phyloP scores from a whole-genome alignment of 2,888 invertebrate species.

The Papilio gigon region DNA sequence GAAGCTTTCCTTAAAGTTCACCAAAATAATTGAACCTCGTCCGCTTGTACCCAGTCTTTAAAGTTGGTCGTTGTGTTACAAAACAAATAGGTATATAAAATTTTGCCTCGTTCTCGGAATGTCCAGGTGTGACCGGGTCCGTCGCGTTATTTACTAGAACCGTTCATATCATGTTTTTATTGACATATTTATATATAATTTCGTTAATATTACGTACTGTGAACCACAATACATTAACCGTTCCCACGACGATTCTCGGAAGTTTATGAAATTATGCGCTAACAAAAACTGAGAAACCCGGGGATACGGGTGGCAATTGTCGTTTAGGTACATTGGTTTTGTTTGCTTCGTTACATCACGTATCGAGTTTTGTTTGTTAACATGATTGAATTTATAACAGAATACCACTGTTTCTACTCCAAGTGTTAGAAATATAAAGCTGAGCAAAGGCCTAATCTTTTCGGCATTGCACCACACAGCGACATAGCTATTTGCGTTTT shows the following conservation, averaged over 20 bases:
- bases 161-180: background rate
- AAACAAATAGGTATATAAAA: background rate
- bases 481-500: too few relatives aligned
- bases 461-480: too few relatives aligned
- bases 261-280: constrained; percentile 39
- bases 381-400: background rate
- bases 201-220: constrained; percentile 33
- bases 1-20: too few relatives aligned
- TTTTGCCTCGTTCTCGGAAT: background rate
- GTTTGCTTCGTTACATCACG: background rate
- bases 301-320: constrained; percentile 28
- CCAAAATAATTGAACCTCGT: too few relatives aligned
- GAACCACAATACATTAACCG: constrained; percentile 29
- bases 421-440: too few relatives aligned
- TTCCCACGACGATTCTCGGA: constrained; percentile 45
- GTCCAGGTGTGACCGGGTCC: background rate
- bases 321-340: background rate
- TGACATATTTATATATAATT: constrained; percentile 35
- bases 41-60: too few relatives aligned
- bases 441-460: too few relatives aligned
- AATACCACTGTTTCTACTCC: too few relatives aligned
- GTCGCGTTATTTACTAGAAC: background rate
- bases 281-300: constrained; percentile 33
- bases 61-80: too few relatives aligned
- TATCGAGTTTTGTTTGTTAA: background rate